Conservation (phyloP, 2,113 vertebrate genomes). For the Myxocyprinus asiaticus region DNA sequence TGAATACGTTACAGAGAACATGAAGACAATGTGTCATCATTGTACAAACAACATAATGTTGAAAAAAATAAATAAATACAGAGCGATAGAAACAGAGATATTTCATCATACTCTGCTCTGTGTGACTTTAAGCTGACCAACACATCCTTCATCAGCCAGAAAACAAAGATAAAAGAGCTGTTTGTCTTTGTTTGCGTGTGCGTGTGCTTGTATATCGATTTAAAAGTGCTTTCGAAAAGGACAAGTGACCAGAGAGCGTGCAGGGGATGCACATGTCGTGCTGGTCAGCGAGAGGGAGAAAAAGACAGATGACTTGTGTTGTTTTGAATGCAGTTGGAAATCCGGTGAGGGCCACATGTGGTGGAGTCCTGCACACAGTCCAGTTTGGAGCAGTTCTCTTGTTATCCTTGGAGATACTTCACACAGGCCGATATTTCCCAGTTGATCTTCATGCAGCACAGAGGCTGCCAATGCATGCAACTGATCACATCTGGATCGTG, state of each 20-base stretch:
- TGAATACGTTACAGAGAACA: too few species aligned
- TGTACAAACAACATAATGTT: too few species aligned
- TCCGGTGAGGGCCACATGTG: conserved; percentile 44
- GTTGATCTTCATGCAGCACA: conserved; percentile 42
- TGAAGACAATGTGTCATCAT: too few species aligned
- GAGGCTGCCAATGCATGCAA: conserved; percentile 43
- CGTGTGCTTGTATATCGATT: neutral
- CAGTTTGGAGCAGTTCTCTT: conserved; percentile 28
- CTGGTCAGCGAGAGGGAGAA: neutral
- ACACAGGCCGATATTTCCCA: conserved; percentile 49
- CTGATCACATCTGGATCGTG: conserved; percentile 41
- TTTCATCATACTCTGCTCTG: neutral
- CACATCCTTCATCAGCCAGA: neutral
- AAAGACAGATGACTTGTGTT: conserved; percentile 35
- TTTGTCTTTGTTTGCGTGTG: neutral
- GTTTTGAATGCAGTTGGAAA: conserved; percentile 39
- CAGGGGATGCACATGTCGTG: neutral
- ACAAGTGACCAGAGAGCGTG: neutral
- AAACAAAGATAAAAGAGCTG: neutral
- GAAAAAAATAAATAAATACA: too few species aligned
- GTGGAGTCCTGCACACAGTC: conserved; percentile 11
- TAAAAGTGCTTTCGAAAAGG: neutral
- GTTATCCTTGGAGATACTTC: conserved; percentile 56
- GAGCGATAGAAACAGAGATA: too few species aligned
- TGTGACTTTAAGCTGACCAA: neutral